Conservation (phyloP, 92 coral and sea anemone genomes). For the Zoanthus solanderi region DNA sequence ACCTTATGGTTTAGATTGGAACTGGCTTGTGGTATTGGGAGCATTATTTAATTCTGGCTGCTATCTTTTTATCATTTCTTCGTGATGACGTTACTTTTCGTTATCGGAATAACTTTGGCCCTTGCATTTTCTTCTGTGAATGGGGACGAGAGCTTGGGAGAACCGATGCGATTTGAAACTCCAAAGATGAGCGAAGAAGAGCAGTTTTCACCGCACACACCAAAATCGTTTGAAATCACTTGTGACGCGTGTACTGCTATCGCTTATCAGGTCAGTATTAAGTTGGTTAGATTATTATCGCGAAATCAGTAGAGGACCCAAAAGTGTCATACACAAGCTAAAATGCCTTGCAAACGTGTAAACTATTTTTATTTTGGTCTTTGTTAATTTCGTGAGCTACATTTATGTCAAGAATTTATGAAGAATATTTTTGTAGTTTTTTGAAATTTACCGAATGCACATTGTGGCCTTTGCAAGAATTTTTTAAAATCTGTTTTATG, state of each 20-base stretch:
- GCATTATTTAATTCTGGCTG: background rate
- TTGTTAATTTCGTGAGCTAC: background rate
- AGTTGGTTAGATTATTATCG: background rate
- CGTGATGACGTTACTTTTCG: slow-evolving; percentile 29
- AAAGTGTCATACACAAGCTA: background rate
- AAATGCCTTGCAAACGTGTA: no score
- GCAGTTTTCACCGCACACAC: slow-evolving; percentile 95
- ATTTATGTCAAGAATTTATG: no score
- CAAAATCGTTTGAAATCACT: slow-evolving; percentile 89
- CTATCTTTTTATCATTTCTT: background rate
- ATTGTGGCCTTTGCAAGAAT: no score
- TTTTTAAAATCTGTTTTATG: no score
- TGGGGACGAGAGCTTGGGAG: slow-evolving; percentile 61
- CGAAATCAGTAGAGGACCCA: background rate
- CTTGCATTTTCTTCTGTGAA: slow-evolving; percentile 17
- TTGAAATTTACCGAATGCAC: no score
- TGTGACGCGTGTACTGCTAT: slow-evolving; percentile 97
- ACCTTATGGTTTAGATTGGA: slow-evolving; percentile 4
- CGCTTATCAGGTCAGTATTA: slow-evolving; percentile 79
- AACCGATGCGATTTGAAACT: slow-evolving; percentile 98
- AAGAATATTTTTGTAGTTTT: no score
- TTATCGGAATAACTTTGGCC: slow-evolving; percentile 18
- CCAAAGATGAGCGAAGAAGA: slow-evolving; percentile 97
- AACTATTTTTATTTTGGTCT: background rate
- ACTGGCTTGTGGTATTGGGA: background rate